A percentile compares a stretch with the other conserved stretches of the same genome.
Evolutionary conservation across 1,140 invertebrate species (phyloP).

Genomic region (Uloborus diversus): DNA sequence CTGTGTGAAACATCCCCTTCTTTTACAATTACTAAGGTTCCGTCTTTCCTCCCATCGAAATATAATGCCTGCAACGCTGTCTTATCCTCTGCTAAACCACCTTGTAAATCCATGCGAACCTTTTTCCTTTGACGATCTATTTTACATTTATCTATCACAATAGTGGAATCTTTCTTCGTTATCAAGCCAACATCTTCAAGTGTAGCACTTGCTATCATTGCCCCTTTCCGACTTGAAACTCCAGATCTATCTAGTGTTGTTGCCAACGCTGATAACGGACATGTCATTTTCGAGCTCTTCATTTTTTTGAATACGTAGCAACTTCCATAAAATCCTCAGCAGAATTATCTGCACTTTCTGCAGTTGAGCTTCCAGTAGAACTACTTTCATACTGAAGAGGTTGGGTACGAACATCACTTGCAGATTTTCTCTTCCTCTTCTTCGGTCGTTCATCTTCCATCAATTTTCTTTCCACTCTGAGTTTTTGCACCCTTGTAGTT

Average conservation of each 20-base stretch:
- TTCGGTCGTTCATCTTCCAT: neutral
- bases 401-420: neutral
- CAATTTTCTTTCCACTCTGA: neutral
- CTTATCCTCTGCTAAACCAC: neutral
- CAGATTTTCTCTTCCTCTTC: neutral
- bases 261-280: neutral
- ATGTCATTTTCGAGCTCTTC: neutral
- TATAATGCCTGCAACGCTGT: neutral
- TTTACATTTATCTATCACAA: neutral
- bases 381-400: neutral
- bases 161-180: neutral
- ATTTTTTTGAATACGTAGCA: neutral
- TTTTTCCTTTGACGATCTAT: neutral
- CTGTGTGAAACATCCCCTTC: too few species aligned
- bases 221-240: neutral
- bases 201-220: neutral
- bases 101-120: neutral
- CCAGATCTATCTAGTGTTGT: neutral
- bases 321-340: neutral
- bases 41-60: neutral
- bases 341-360: neutral
- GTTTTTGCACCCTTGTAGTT: neutral
- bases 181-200: too few species aligned
- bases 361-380: neutral
- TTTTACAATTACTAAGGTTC: neutral